Evolutionary conservation across 2,797 vertebrate genomes (phyloP).

Genomic region (Hypotaenidia okinawae): DNA sequence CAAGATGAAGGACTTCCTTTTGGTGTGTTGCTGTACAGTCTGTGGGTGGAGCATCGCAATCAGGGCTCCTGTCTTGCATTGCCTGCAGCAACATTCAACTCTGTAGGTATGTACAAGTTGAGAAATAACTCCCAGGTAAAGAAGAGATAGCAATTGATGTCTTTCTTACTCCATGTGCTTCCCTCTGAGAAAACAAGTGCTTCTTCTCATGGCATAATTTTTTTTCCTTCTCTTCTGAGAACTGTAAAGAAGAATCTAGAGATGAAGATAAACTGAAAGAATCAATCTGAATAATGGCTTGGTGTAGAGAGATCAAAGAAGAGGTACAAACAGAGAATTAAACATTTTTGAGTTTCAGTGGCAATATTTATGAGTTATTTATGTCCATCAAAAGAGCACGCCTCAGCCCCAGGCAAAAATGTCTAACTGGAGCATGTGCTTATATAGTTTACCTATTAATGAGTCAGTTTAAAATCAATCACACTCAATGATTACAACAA

Average conservation of each 20-base stretch:
- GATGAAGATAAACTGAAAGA: neutral
- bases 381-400: rapidly evolving
- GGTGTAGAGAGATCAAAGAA: neutral
- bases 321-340: neutral
- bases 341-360: neutral
- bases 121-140: neutral
- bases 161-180: neutral
- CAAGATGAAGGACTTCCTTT: slow-evolving; percentile 9
- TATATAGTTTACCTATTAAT: neutral
- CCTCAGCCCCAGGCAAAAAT: neutral
- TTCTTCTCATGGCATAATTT: neutral
- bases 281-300: neutral
- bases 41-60: neutral
- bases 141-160: neutral
- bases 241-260: neutral
- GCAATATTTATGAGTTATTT: neutral
- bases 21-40: neutral
- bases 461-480: neutral
- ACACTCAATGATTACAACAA: neutral
- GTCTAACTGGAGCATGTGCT: neutral
- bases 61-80: neutral
- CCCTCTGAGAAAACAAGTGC: neutral
- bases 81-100: neutral
- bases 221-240: neutral
- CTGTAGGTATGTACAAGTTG: neutral